Percentiles rank a stretch among this genome's conserved stretches.
These are phyloP conservation scores for Lepidurus apus DNA, from an alignment of 1,140 invertebrate species.

Conservation along the genomic window DNA sequence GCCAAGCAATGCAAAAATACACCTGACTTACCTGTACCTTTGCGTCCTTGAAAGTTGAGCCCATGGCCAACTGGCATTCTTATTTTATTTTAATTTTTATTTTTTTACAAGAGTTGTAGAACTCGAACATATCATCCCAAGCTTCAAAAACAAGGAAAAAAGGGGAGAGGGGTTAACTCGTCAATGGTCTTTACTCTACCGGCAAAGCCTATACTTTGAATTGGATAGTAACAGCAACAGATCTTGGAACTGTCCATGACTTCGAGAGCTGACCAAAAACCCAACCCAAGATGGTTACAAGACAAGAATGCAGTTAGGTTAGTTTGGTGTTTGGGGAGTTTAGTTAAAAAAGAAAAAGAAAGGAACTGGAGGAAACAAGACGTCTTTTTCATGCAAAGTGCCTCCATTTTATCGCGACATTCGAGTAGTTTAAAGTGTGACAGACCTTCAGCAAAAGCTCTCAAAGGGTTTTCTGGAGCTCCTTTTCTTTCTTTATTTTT, in stretches of 20 bases:
- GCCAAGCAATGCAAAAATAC: not conserved
- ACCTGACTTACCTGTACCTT: not conserved
- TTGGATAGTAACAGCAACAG: too few species aligned
- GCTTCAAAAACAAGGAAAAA: too few species aligned
- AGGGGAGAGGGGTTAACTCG: too few species aligned
- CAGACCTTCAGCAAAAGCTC: not conserved
- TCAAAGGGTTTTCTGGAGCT: not conserved
- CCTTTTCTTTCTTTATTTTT: not conserved
- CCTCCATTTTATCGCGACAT: constrained; percentile 3
- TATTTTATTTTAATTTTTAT: not conserved
- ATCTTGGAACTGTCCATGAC: too few species aligned
- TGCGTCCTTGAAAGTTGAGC: not conserved
- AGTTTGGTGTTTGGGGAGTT: not conserved
- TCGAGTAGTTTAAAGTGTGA: not conserved
- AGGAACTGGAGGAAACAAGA: not conserved
- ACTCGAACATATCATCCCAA: not conserved
- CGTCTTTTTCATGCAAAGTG: not conserved
- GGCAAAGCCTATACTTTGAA: too few species aligned
- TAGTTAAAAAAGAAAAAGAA: not conserved
- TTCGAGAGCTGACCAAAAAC: too few species aligned
- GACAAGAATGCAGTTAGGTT: not conserved
- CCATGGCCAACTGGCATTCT: too few species aligned
- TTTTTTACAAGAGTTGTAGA: constrained; percentile 1
- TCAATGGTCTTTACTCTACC: too few species aligned
- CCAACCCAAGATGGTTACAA: too few species aligned